Percentiles rank a stretch among this genome's conserved stretches.
phyloP scores from a whole-genome alignment of 2,113 vertebrate species.

The Cyrtonyx montezumae region DNA sequence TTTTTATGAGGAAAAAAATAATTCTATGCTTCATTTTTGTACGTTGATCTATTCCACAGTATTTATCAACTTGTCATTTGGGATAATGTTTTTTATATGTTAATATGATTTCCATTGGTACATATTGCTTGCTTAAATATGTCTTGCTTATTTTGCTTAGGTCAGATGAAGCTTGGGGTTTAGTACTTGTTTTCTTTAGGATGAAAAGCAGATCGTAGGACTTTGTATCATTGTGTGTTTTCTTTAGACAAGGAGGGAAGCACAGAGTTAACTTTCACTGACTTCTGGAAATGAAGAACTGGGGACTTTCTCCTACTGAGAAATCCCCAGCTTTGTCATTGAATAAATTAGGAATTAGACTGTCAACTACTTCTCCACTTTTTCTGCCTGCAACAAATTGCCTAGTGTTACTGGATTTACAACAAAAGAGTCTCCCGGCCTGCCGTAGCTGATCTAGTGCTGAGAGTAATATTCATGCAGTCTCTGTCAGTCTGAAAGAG shows the following conservation, averaged over 20 bases:
- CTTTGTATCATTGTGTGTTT: background rate
- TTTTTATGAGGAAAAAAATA: background rate
- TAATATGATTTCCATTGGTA: background rate
- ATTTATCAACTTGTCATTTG: background rate
- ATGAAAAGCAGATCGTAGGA: background rate
- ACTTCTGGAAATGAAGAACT: background rate
- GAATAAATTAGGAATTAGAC: background rate
- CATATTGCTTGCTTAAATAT: background rate
- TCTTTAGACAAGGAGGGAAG: conserved; percentile 7
- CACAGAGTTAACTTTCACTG: background rate
- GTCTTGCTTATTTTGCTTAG: background rate
- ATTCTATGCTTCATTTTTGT: background rate
- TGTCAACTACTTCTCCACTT: background rate
- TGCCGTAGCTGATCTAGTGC: background rate
- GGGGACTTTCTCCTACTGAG: background rate
- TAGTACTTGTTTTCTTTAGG: background rate
- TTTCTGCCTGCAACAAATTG: background rate
- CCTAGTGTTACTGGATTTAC: background rate
- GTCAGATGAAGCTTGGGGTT: background rate
- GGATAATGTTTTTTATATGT: background rate
- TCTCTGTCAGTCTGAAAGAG: background rate
- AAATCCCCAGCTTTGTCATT: background rate
- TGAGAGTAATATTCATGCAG: background rate
- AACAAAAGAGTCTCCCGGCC: background rate
- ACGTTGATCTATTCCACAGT: background rate